These are phyloP conservation scores for Xestia sexstrigata DNA, from an alignment of 2,888 invertebrate genomes.

Conservation along the genomic window DNA sequence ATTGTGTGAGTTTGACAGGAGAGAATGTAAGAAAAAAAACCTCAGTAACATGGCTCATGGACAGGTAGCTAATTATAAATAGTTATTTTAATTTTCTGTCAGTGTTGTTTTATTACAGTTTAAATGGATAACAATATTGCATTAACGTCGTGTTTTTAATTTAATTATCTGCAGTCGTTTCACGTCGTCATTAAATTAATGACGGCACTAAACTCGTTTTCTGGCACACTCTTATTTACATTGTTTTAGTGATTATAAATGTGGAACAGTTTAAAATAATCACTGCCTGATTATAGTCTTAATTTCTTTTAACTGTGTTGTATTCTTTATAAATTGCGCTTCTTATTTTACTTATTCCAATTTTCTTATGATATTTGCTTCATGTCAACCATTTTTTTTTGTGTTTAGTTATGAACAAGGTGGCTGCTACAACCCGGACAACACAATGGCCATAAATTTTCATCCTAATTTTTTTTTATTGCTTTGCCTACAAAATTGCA, in stretches of 20 bases:
- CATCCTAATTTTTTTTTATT: no score
- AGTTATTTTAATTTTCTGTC: not conserved
- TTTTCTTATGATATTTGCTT: not conserved
- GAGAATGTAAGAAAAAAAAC: no score
- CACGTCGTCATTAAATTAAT: conserved; percentile 22
- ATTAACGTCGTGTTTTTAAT: conserved; percentile 1
- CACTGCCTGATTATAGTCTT: not conserved
- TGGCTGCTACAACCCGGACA: no score
- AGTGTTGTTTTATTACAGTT: not conserved
- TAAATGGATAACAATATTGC: conserved; percentile 8
- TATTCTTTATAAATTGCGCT: not conserved
- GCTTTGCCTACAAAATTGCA: no score
- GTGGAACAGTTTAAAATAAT: conserved; percentile 10
- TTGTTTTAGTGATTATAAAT: conserved; percentile 25
- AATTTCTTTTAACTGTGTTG: not conserved
- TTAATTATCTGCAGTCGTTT: conserved; percentile 11
- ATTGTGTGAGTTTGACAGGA: not conserved
- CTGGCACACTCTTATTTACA: conserved; percentile 13
- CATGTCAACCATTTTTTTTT: no score
- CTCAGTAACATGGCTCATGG: not conserved
- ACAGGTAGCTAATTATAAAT: no score
- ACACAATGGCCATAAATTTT: no score
- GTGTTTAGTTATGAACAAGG: no score
- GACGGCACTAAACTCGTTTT: conserved; percentile 13
- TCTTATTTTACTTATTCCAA: not conserved